Evolutionary conservation across 2,113 vertebrate genomes (phyloP).

Genomic region (Caranx ignobilis): DNA sequence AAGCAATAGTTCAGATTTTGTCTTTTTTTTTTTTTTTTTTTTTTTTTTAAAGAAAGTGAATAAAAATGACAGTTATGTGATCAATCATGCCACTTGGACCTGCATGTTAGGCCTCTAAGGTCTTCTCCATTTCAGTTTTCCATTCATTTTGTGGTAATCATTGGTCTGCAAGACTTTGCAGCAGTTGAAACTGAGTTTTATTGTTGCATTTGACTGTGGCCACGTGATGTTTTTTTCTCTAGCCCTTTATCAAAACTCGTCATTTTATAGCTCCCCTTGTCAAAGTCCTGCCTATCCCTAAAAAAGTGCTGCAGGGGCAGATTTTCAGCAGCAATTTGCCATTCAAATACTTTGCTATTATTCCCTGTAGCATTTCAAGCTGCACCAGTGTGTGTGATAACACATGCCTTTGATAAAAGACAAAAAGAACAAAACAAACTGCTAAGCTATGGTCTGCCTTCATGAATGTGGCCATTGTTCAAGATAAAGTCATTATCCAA

Average conservation of each 20-base stretch:
- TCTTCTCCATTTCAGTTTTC: not conserved
- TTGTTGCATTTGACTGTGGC: not conserved
- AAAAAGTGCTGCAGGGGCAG: constrained; percentile 54
- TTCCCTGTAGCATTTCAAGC: constrained; percentile 70
- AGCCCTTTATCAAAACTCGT: constrained; percentile 31
- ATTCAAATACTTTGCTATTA: constrained; percentile 82
- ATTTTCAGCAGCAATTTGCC: constrained; percentile 81
- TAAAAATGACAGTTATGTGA: not conserved
- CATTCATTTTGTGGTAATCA: not conserved
- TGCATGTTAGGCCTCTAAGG: not conserved
- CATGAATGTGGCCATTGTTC: constrained; percentile 84
- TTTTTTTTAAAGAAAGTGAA: not conserved
- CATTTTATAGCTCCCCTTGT: constrained; percentile 35
- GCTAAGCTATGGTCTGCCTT: constrained; percentile 72
- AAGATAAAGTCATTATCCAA: constrained; percentile 79
- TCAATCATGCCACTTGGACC: not conserved
- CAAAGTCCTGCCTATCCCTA: constrained; percentile 43
- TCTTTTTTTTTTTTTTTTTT: accelerated
- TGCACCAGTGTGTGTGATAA: constrained; percentile 72
- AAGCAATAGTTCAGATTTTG: not conserved
- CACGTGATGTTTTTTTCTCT: constrained; percentile 6
- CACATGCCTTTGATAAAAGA: constrained; percentile 81
- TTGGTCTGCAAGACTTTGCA: constrained; percentile 2
- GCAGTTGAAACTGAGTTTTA: not conserved
- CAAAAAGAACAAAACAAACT: constrained; percentile 75